Conservation (phyloP, 2,113 vertebrate genomes). For the Chiloscyllium plagiosum region DNA sequence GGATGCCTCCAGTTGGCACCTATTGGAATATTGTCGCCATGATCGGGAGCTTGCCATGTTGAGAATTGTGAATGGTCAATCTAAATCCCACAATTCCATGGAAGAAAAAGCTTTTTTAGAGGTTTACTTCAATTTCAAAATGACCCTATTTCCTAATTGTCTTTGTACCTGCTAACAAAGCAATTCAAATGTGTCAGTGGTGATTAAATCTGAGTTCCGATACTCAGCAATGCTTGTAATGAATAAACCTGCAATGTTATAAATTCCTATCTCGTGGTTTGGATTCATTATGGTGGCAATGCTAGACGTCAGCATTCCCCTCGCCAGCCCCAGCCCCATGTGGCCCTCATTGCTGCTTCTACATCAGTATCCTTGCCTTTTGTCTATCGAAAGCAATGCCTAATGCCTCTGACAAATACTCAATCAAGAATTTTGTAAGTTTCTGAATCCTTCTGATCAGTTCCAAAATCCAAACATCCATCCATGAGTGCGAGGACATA, state of each 20-base stretch:
- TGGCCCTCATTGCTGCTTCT: neutral
- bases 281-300: neutral
- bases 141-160: neutral
- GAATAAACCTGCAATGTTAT: neutral
- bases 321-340: no score
- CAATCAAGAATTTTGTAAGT: neutral
- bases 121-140: neutral
- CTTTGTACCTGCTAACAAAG: neutral
- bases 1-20: neutral
- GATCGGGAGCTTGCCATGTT: neutral
- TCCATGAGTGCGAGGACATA: neutral
- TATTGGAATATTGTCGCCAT: neutral
- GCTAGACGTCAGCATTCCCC: neutral
- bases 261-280: neutral
- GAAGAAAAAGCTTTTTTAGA: neutral
- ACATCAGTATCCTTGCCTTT: neutral
- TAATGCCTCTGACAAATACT: neutral
- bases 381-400: neutral
- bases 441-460: neutral
- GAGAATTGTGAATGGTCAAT: neutral
- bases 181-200: neutral
- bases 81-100: neutral
- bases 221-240: neutral
- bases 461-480: neutral
- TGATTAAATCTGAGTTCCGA: neutral